These are phyloP conservation scores for Psylliodes chrysocephalus DNA, from an alignment of 2,888 invertebrate species.

Conservation along the genomic window DNA sequence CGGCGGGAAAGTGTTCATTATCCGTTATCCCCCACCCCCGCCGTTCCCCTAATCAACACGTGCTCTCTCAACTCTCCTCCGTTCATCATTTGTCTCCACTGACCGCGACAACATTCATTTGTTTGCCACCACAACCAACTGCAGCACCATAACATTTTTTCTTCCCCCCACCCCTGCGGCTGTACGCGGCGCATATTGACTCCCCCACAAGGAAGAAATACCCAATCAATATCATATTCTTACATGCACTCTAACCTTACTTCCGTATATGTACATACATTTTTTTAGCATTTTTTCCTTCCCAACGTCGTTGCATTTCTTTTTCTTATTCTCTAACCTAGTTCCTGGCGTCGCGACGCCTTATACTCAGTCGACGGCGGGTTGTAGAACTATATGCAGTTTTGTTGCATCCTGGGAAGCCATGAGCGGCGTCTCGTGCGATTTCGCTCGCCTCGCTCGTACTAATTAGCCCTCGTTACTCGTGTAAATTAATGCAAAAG, in stretches of 20 bases:
- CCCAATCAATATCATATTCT: slow-evolving; percentile 64
- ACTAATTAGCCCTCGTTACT: slow-evolving; percentile 44
- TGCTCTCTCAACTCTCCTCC: slow-evolving; percentile 36
- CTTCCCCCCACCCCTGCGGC: slow-evolving; percentile 37
- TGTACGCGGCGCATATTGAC: slow-evolving; percentile 46
- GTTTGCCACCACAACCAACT: slow-evolving; percentile 48
- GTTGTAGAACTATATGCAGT: slow-evolving; percentile 62
- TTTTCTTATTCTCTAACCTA: slow-evolving; percentile 65
- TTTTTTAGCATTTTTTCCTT: slow-evolving; percentile 61
- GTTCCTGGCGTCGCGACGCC: slow-evolving; percentile 62
- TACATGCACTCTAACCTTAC: slow-evolving; percentile 63
- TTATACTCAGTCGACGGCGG: slow-evolving; percentile 60
- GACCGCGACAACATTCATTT: slow-evolving; percentile 50
- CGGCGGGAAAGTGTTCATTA: slow-evolving; percentile 39
- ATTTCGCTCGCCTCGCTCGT: slow-evolving; percentile 32
- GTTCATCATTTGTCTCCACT: slow-evolving; percentile 45
- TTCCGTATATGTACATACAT: slow-evolving; percentile 66
- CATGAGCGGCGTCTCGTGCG: slow-evolving; percentile 35
- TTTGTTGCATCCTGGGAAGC: slow-evolving; percentile 47
- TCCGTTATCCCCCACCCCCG: slow-evolving; percentile 19
- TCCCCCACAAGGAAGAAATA: slow-evolving; percentile 59
- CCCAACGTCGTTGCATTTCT: slow-evolving; percentile 54
- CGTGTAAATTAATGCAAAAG: slow-evolving; percentile 53
- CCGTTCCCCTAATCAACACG: slow-evolving; percentile 45
- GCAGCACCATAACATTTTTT: slow-evolving; percentile 46